A percentile compares a stretch with the other conserved stretches of the same genome.
These are phyloP conservation scores for Saiga tatarica DNA, from an alignment of 2,113 vertebrate species.

Conservation along the genomic window DNA sequence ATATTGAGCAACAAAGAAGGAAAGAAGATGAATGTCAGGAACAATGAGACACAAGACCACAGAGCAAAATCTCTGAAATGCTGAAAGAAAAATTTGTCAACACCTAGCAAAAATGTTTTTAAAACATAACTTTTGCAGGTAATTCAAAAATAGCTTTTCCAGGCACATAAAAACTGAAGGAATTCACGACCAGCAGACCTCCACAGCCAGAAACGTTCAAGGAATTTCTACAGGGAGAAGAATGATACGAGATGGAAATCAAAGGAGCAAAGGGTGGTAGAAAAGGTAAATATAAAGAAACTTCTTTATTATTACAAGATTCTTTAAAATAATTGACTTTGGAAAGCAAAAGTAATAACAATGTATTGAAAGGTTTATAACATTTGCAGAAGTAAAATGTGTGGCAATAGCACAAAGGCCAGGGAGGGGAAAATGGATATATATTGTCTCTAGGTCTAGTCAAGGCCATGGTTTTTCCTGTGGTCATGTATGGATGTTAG, in stretches of 20 bases:
- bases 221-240: neutral
- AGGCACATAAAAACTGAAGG: neutral
- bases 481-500: too few relatives aligned
- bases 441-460: neutral
- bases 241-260: neutral
- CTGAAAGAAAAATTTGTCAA: neutral
- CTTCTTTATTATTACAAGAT: neutral
- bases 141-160: neutral
- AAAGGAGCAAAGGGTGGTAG: neutral
- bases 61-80: neutral
- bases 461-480: too few relatives aligned
- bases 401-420: neutral
- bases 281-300: neutral
- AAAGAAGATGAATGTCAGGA: neutral
- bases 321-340: neutral
- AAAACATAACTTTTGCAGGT: neutral
- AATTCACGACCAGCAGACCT: neutral
- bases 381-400: neutral
- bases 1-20: neutral
- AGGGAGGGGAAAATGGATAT: neutral
- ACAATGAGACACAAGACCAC: neutral
- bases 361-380: neutral
- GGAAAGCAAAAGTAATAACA: neutral
- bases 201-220: neutral
- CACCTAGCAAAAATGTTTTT: neutral